Percentiles rank a stretch among this genome's conserved stretches.
Conservation (phyloP, 2,888 invertebrate species). For the Flabesymbios commensalis region DNA sequence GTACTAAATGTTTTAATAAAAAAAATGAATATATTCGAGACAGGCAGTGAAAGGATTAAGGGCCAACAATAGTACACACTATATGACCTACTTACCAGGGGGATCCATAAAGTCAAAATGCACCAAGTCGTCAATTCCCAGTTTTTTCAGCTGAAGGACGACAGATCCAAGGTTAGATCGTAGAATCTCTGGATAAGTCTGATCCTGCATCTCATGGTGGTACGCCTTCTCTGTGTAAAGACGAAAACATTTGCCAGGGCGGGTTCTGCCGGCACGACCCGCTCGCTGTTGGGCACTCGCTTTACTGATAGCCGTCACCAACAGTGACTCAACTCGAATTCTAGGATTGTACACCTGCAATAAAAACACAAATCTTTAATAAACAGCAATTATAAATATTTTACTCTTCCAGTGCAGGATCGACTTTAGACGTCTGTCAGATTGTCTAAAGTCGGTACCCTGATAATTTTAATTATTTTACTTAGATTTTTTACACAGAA, state of each 20-base stretch:
- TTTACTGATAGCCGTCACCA: slow-evolving; percentile 98
- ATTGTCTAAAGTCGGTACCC: too few species aligned
- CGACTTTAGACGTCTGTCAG: too few species aligned
- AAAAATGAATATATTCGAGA: too few species aligned
- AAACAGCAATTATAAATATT: background rate
- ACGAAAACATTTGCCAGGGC: slow-evolving; percentile 95
- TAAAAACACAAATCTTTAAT: background rate
- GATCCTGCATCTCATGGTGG: slow-evolving; percentile 97
- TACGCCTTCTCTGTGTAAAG: slow-evolving; percentile 79
- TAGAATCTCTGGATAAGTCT: slow-evolving; percentile 95
- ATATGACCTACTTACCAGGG: slow-evolving; percentile 73
- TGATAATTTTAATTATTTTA: too few species aligned
- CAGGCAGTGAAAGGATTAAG: too few species aligned
- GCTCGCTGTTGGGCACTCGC: slow-evolving; percentile 98
- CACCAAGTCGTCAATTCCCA: slow-evolving; percentile 97
- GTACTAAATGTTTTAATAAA: too few species aligned
- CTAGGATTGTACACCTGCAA: slow-evolving; percentile 80
- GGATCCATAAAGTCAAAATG: slow-evolving; percentile 99
- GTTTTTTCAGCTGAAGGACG: slow-evolving; percentile 96
- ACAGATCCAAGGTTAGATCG: slow-evolving; percentile 94
- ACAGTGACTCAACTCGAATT: slow-evolving; percentile 90
- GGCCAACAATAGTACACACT: too few species aligned
- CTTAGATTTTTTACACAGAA: too few species aligned
- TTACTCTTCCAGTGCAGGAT: too few species aligned
- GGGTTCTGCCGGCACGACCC: slow-evolving; percentile 96